phyloP scores from a whole-genome alignment of 1,140 invertebrate genomes.

The Stegodyphus dumicola region DNA sequence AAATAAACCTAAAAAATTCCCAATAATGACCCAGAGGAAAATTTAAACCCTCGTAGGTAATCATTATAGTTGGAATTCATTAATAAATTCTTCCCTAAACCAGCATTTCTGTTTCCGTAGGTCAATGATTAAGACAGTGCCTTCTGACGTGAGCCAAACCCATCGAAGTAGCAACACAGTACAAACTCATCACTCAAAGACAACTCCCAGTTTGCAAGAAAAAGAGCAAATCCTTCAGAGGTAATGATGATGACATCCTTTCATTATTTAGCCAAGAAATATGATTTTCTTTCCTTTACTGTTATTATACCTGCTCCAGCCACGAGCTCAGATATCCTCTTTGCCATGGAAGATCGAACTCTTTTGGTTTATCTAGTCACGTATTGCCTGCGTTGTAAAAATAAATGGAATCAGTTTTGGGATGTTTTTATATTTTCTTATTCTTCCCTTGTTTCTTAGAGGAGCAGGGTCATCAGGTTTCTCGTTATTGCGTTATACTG shows the following conservation, averaged over 20 bases:
- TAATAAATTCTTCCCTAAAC: too few relatives aligned
- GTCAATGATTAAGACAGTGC: too few relatives aligned
- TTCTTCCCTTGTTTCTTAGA: background rate
- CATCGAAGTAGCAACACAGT: too few relatives aligned
- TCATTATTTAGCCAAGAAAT: background rate
- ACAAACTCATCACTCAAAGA: too few relatives aligned
- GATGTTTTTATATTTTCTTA: background rate
- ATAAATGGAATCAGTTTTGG: slow-evolving; percentile 1
- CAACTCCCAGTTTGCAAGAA: too few relatives aligned
- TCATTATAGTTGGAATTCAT: too few relatives aligned
- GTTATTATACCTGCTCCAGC: background rate
- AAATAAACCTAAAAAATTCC: too few relatives aligned
- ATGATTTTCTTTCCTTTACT: background rate
- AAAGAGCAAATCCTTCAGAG: background rate
- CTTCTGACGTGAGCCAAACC: too few relatives aligned
- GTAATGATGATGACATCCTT: background rate
- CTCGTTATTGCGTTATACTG: background rate
- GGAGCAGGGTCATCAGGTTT: background rate
- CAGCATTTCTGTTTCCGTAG: too few relatives aligned
- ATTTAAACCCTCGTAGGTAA: too few relatives aligned
- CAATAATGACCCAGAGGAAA: too few relatives aligned
- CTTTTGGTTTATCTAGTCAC: background rate
- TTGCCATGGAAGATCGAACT: background rate
- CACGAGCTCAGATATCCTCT: background rate
- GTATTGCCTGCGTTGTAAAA: background rate